These are phyloP conservation scores for Bos taurus DNA, from an alignment of 2,113 vertebrate genomes.

Conservation along the genomic window DNA sequence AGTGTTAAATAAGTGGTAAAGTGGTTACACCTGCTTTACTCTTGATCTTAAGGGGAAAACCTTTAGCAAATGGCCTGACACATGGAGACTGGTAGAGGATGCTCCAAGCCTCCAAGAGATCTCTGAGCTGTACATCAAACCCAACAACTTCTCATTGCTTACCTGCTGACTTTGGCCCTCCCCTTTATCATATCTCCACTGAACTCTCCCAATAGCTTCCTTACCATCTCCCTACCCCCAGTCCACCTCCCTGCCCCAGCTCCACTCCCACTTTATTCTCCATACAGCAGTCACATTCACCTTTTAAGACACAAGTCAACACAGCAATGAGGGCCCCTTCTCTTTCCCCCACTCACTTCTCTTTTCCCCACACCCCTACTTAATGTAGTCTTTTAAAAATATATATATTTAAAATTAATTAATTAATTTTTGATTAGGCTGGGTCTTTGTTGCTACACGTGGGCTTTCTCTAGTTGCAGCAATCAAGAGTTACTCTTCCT, in stretches of 20 bases:
- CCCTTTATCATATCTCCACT: background rate
- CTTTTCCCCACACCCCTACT: background rate
- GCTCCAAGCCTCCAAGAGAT: background rate
- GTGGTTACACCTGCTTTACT: background rate
- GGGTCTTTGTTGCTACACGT: background rate
- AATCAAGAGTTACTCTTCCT: background rate
- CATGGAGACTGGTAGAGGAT: background rate
- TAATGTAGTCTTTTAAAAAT: background rate
- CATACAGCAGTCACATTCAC: background rate
- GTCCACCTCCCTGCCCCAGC: background rate
- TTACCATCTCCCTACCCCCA: accelerated
- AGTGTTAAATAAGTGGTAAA: background rate
- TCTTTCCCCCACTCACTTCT: background rate
- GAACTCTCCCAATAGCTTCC: background rate
- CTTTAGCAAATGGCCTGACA: background rate
- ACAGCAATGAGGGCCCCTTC: accelerated
- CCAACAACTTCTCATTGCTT: background rate
- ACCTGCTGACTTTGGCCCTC: background rate
- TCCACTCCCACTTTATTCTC: background rate
- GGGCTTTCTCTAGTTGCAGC: background rate
- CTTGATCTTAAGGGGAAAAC: background rate
- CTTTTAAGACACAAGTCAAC: background rate
- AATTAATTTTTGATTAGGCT: background rate
- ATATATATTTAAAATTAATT: background rate
- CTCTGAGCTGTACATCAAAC: background rate